These are phyloP conservation scores for Rana temporaria DNA, from an alignment of 2,113 vertebrate species.

Conservation along the genomic window DNA sequence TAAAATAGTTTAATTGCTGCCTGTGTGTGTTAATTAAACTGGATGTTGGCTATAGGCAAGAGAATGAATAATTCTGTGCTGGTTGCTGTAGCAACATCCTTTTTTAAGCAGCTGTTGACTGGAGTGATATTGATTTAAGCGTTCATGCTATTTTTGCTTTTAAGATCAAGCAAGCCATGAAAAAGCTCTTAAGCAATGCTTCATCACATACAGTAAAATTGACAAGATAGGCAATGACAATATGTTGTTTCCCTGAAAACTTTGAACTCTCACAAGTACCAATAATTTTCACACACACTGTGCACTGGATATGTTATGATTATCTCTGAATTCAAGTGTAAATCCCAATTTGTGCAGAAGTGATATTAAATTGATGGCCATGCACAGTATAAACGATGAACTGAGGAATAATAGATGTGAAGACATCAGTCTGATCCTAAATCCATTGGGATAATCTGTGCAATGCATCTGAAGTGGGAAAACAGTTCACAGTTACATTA, in stretches of 20 bases:
- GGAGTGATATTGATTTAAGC: constrained; percentile 68
- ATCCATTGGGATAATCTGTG: too few species aligned
- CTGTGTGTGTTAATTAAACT: constrained; percentile 63
- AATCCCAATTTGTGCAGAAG: too few species aligned
- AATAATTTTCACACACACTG: background rate
- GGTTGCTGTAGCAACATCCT: constrained; percentile 75
- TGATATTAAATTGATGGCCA: too few species aligned
- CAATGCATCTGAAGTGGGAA: too few species aligned
- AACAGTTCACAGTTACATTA: too few species aligned
- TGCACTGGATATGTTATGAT: background rate
- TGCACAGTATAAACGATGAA: too few species aligned
- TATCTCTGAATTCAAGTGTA: background rate
- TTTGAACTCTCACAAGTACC: background rate
- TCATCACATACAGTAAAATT: background rate
- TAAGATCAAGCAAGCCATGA: constrained; percentile 62
- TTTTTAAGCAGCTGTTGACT: constrained; percentile 63
- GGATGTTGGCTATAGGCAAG: constrained; percentile 62
- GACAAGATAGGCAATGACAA: constrained; percentile 19
- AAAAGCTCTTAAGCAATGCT: constrained; percentile 20
- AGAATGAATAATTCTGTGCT: constrained; percentile 63
- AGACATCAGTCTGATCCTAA: too few species aligned
- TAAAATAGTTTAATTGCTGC: constrained; percentile 59
- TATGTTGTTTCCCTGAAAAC: background rate
- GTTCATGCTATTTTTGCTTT: constrained; percentile 66
- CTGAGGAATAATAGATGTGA: too few species aligned